Conservation (phyloP, 2,888 invertebrate species). For the Ophion slaviceki region DNA sequence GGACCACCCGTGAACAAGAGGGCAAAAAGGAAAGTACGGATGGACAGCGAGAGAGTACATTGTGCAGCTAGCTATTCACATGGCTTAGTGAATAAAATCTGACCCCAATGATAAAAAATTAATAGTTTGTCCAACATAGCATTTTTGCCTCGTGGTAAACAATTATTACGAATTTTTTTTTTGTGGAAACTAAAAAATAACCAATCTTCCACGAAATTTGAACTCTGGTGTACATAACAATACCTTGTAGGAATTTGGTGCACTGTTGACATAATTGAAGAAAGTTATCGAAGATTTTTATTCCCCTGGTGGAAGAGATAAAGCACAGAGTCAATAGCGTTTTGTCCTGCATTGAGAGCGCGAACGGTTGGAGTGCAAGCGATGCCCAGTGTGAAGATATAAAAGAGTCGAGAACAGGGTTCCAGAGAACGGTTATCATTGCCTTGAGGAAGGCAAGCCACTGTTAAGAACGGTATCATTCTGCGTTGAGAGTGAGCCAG, state of each 20-base stretch:
- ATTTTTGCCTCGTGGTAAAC: background rate
- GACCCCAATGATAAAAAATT: background rate
- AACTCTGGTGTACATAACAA: too few relatives aligned
- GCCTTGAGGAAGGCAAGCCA: constrained; percentile 31
- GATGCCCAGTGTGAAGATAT: constrained; percentile 22
- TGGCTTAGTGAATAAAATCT: constrained; percentile 2
- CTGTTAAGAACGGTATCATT: constrained; percentile 44
- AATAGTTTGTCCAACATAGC: background rate
- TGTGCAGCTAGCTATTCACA: background rate
- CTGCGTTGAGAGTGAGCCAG: constrained; percentile 40
- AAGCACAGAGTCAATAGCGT: background rate
- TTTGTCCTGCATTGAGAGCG: background rate
- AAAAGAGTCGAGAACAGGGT: constrained; percentile 31
- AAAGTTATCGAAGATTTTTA: too few relatives aligned
- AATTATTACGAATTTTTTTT: too few relatives aligned
- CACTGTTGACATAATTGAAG: too few relatives aligned
- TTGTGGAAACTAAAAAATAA: too few relatives aligned
- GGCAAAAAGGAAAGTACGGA: constrained; percentile 1
- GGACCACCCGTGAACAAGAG: constrained; percentile 9
- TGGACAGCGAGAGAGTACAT: constrained; percentile 7
- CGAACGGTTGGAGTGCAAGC: background rate
- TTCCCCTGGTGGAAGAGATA: too few relatives aligned
- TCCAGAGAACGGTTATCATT: constrained; percentile 48
- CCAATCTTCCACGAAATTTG: too few relatives aligned
- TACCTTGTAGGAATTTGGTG: too few relatives aligned